Base-by-base conservation (phyloP, 2,113 vertebrate species). In the Vicugna pacos region DNA sequence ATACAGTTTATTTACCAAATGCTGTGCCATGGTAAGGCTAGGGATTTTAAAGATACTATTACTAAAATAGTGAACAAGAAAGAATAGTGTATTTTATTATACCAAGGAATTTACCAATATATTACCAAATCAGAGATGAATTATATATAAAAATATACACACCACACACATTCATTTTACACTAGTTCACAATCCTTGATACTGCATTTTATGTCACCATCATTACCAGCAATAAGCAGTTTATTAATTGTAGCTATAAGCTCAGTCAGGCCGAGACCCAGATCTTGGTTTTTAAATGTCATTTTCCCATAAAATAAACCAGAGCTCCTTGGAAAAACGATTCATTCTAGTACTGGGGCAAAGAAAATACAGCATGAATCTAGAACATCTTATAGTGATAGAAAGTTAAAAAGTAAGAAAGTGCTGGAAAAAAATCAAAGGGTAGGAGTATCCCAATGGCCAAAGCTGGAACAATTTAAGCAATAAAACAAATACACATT, bases 351-450 rank as follows among this genome's bases (percentile, higher is more conserved):
- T 15, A 77, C 12, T 28, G 4, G 48, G 56, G 8, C 52, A 56
- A 56, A 26, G n/a, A 77, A 32, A 83, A 91, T 67, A 19, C 9
- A 80, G 42, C 5, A 30, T 46, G 13, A 56, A 32, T 75, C 14
- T 69, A 62, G 50, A 81, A 60, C 4, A 69, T 16, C 56, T 24
- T 81, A 14, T n/a, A 38, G 30, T 60, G 42, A 58, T 8, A 50
- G 16, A 60, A 77, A 95, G 15, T 86, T 69, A 93, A 67, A 62
- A 73, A 72, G 16, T 90, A 87, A 93, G 73, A 64, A 73, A 72
- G 17, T 14, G 3, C 26, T 52, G 12, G 12, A 30, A 58, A 38
- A 38, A 46, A 19, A n/a, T 8, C 26, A 16, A 14, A 58, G 11
- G 20, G 4, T 28, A 17, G 7, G 30, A 8, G 0, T 28, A 67